Percentiles rank a stretch among this genome's conserved stretches.
Evolutionary conservation across 2,888 invertebrate genomes (phyloP).

Genomic region (Nowickia ferox): DNA sequence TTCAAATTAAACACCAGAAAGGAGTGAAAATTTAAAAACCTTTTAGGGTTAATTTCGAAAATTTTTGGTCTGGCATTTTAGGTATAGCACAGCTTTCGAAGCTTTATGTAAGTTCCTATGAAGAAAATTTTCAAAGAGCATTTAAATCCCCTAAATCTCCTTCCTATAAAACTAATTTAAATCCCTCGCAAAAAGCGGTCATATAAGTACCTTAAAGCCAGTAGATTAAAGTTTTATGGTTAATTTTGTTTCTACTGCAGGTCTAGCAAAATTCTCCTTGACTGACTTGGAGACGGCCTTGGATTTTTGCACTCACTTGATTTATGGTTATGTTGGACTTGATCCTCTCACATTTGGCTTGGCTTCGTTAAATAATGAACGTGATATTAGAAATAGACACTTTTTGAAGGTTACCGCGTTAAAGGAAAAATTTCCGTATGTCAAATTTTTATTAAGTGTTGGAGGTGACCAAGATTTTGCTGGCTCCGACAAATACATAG

Average conservation of each 20-base stretch:
- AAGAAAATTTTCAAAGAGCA: no score
- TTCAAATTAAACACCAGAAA: no score
- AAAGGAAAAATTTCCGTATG: slow-evolving; percentile 87
- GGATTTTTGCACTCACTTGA: slow-evolving; percentile 90
- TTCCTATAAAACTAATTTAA: background rate
- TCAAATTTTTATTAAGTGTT: slow-evolving; percentile 89
- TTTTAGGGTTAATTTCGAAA: no score
- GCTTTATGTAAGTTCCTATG: no score
- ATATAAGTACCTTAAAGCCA: background rate
- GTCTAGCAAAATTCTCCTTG: slow-evolving; percentile 89
- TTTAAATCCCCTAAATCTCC: no score
- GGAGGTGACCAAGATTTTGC: slow-evolving; percentile 89
- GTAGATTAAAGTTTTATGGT: background rate
- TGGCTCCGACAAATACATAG: slow-evolving; percentile 87
- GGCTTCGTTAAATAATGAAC: slow-evolving; percentile 87
- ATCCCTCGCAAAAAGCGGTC: background rate
- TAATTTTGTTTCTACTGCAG: slow-evolving; percentile 83
- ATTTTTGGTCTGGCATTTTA: no score
- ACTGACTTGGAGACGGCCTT: slow-evolving; percentile 89
- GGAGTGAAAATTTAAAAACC: no score
- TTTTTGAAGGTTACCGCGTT: slow-evolving; percentile 88
- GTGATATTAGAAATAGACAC: slow-evolving; percentile 88
- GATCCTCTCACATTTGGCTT: slow-evolving; percentile 88
- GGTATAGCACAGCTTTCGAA: no score
- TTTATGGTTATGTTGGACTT: slow-evolving; percentile 91